Evolutionary conservation across 2,888 invertebrate species (phyloP).

Genomic region (Spatulosminthurus flaviceps): DNA sequence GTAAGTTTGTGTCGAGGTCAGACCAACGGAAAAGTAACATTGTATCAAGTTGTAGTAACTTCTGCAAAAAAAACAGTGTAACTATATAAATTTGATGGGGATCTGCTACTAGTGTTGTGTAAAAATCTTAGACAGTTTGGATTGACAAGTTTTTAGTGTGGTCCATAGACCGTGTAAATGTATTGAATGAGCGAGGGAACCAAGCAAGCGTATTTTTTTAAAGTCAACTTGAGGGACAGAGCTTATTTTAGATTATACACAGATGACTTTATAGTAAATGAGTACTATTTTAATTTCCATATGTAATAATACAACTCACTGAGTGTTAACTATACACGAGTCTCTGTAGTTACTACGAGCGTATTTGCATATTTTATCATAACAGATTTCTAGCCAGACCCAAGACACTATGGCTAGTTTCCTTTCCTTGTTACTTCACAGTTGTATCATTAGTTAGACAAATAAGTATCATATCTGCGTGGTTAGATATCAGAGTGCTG

Average conservation of each 20-base stretch:
- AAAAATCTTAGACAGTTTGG: background rate
- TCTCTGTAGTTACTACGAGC: too few species aligned
- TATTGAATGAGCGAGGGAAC: background rate
- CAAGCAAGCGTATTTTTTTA: background rate
- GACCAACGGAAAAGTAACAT: too few species aligned
- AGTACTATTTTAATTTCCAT: too few species aligned
- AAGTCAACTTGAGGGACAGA: background rate
- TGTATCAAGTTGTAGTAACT: too few species aligned
- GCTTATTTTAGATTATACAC: background rate
- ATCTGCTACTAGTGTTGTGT: too few species aligned
- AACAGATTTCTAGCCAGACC: background rate
- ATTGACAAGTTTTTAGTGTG: constrained; percentile 8
- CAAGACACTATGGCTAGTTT: too few species aligned
- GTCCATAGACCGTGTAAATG: constrained; percentile 25
- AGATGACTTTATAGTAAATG: background rate
- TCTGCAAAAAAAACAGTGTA: too few species aligned
- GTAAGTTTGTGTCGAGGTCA: background rate
- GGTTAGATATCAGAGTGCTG: background rate
- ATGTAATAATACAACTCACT: too few species aligned
- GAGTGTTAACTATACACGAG: too few species aligned
- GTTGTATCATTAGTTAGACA: background rate
- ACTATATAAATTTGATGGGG: too few species aligned
- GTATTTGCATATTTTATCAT: background rate
- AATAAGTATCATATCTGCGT: constrained; percentile 18
- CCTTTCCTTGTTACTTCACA: background rate